Base-by-base conservation (phyloP, 2,797 vertebrate genomes). In the Acipenser ruthenus region DNA sequence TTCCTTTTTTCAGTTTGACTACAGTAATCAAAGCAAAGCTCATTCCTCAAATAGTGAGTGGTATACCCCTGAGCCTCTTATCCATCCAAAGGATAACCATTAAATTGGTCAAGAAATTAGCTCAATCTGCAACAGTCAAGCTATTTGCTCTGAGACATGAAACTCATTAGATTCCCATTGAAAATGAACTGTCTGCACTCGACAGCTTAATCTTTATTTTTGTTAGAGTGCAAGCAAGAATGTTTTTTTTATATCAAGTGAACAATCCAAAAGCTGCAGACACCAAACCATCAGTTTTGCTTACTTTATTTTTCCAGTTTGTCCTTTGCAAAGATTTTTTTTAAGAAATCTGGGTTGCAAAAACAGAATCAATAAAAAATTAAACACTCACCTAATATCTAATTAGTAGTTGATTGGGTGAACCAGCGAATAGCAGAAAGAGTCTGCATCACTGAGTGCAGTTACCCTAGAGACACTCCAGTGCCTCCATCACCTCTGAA, bases 151-250 rank as follows among this genome's bases (percentile, higher is more conserved):
- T 37, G 2, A 37, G 23, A 37, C 23, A 37, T 37, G 10, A 15
- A 49, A 49, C 49, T 49, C 53, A 59, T 66, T 59, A 55, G n/a
- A 67, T 62, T 59, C 50, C n/a, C 13, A 48, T 50, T 10, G 61
- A 47, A 67, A 62, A 73, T 73, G 15, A 64, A 73, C 71, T 75
- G 79, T 62, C 84, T 86, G 87, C 87, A 87, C 88, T 90, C 86
- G 82, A 82, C 83, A 86, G 84, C 87, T 88, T 89, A 89, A 88
- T 90, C 86, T 83, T 90, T 87, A 84, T 87, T 90, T 89, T 90
- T 88, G 87, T 89, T 90, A 88, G 89, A 91, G 89, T 91, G 88
- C 88, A 88, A 89, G 85, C 86, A 88, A 90, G 86, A 83, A 89
- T 84, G 88, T 89, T 91, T 91, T 91, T 3, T 37, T 37, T 37